Evolutionary conservation across 1,140 invertebrate genomes (phyloP), one percentile per base, ranked within the genome.

Genomic region (Bombus confusus): DNA sequence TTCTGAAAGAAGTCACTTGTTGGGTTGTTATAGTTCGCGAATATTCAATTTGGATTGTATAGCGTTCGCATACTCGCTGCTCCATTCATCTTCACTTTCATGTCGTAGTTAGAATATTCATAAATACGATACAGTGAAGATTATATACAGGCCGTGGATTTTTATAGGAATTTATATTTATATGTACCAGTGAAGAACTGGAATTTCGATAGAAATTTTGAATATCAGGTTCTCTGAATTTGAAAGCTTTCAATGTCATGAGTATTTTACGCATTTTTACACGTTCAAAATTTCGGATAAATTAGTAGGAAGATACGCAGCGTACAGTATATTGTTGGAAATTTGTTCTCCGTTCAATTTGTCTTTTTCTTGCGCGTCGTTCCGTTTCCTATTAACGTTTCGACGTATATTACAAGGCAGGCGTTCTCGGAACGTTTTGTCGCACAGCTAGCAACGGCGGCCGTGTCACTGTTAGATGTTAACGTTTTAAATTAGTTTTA

Each of bases 401-500:
- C 22, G n/a, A 74, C 41, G 43, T 74, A 31, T 52, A 74, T 74
- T 52, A 34, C 41, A 31, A 34, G 43, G 22, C 31, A 25, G 22
- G 22, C 43, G 12, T 75, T 22, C 31, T 34, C 73, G 31, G 47
- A 75, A 34, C 43, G 31, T 75, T 75, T 52, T 34, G 31, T 75
- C 22, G 41, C 41, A 13, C 41, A 18, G 10, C 41, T 73, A 18
- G 71, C 41, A 31, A 47, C 22, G 10, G 9, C n/a, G 28, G 18
- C 39, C 71, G 71, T 43, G 71, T 43, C 39, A 39, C 57, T 59
- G 57, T 28, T n/a, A 47, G 72, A 47, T 31, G 73, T 52, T 75
- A 52, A 75, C 43, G 73, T 75, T 75, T 75, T 75, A 75, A 75
- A 75, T 75, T 75, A 75, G 73, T 75, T 75, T 75, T 75, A 75